Conservation (phyloP, 2,113 vertebrate species). For the Eidolon helvum region DNA sequence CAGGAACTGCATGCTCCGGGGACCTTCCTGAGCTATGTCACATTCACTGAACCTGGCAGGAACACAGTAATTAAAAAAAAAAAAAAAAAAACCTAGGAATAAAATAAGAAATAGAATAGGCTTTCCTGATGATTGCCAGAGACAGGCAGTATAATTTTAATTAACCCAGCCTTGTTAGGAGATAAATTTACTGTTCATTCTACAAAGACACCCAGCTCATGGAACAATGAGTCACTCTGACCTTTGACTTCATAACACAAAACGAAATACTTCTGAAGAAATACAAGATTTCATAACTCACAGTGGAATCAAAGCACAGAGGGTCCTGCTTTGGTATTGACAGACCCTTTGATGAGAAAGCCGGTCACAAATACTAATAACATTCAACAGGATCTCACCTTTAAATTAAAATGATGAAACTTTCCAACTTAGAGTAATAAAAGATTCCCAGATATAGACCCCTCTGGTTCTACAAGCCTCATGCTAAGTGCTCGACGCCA, state of each 20-base stretch:
- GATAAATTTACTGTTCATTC: not conserved
- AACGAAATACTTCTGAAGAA: not conserved
- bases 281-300: constrained; percentile 52
- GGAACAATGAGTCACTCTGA: constrained; percentile 12
- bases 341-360: not conserved
- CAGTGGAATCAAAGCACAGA: not conserved
- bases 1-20: not conserved
- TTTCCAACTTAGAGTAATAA: not conserved
- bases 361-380: not conserved
- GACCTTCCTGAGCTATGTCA: constrained; percentile 35
- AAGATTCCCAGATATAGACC: not conserved
- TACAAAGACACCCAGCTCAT: not conserved
- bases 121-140: constrained; percentile 48
- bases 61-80: not conserved
- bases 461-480: not conserved
- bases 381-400: not conserved
- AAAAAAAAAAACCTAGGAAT: constrained; percentile 2
- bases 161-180: not conserved
- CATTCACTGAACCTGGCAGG: constrained; percentile 55
- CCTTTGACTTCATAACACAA: not conserved
- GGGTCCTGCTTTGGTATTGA: not conserved
- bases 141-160: constrained; percentile 36
- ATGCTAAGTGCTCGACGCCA: not conserved
- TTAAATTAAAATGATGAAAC: not conserved
- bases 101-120: constrained; percentile 44